phyloP scores from a whole-genome alignment of 2,113 vertebrate species.

The Sarotherodon lohbergeri region DNA sequence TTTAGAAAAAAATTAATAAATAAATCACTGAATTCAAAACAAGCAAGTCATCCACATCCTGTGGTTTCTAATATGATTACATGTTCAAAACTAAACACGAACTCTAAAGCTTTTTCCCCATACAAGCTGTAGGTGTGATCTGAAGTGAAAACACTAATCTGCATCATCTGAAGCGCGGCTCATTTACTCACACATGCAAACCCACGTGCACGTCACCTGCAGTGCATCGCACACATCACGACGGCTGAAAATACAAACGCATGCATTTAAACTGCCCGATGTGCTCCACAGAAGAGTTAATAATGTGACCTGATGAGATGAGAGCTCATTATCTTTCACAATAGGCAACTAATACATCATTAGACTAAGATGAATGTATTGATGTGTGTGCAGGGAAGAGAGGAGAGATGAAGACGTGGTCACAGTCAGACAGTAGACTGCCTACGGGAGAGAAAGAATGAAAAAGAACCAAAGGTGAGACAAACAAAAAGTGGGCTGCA shows the following conservation, averaged over 20 bases:
- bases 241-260: not conserved
- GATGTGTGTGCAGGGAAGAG: not conserved
- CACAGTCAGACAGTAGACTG: not conserved
- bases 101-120: not conserved
- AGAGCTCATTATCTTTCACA: constrained; percentile 31
- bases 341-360: constrained; percentile 25
- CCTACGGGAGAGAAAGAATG: not conserved
- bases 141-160: not conserved
- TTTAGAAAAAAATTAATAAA: not conserved
- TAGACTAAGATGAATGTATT: constrained; percentile 2
- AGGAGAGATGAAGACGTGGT: not conserved
- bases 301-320: constrained; percentile 35
- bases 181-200: not conserved
- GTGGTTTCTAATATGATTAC: not conserved
- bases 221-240: not conserved
- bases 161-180: not conserved
- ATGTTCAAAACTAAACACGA: not conserved
- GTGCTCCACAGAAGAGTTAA: constrained; percentile 21
- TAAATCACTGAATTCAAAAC: not conserved
- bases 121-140: not conserved
- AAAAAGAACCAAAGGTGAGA: not conserved
- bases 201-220: not conserved
- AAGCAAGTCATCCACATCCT: not conserved
- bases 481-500: constrained; percentile 14
- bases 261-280: not conserved